Evolutionary conservation across 1,140 invertebrate species (phyloP).

Genomic region (Oreohelix idahoensis): DNA sequence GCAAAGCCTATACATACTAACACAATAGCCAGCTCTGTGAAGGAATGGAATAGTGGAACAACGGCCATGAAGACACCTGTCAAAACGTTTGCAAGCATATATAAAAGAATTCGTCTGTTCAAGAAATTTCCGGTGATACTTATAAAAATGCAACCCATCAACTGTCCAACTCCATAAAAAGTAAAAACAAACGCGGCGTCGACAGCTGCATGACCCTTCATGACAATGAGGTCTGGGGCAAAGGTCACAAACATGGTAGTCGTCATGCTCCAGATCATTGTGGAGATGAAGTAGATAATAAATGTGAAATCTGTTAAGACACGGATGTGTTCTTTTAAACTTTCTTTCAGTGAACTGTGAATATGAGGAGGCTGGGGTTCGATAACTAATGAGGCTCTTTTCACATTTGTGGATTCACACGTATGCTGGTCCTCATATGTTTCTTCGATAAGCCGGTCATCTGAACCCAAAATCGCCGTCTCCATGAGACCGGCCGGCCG

Average conservation of each 20-base stretch:
- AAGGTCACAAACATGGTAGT: conserved; percentile 50
- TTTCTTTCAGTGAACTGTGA: not conserved
- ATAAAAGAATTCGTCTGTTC: conserved; percentile 52
- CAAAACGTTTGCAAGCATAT: conserved; percentile 50
- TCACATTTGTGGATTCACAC: not conserved
- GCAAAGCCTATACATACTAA: conserved; percentile 47
- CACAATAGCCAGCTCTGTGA: conserved; percentile 29
- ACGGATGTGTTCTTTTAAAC: conserved; percentile 36
- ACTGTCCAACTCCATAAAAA: conserved; percentile 49
- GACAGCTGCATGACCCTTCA: conserved; percentile 42
- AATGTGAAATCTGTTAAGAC: conserved; percentile 53
- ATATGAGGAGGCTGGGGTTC: not conserved
- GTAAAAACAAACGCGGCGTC: conserved; percentile 50
- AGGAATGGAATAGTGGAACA: conserved; percentile 43
- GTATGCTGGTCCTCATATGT: not conserved
- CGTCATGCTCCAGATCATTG: conserved; percentile 59
- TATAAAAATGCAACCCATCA: conserved; percentile 54
- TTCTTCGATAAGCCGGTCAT: not conserved
- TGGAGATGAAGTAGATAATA: conserved; percentile 55
- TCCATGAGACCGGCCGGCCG: not conserved
- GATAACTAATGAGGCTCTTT: not conserved
- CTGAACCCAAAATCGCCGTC: not conserved
- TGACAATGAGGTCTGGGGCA: conserved; percentile 52
- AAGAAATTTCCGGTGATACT: conserved; percentile 53
- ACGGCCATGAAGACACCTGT: conserved; percentile 46